phyloP scores from a whole-genome alignment of 2,888 invertebrate genomes.

The Chalcosyrphus nemorum region DNA sequence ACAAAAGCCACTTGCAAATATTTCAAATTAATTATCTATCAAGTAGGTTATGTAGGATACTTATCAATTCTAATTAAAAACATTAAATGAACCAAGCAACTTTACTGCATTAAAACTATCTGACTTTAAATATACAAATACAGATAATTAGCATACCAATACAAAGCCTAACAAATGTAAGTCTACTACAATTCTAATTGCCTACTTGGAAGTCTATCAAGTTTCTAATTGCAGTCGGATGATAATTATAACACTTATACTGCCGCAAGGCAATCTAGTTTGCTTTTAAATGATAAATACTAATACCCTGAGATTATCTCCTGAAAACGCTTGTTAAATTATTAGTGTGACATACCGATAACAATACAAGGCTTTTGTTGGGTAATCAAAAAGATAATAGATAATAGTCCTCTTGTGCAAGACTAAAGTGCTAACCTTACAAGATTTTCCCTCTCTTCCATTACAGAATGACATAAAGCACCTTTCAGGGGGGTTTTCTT shows the following conservation, averaged over 20 bases:
- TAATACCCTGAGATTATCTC: neutral
- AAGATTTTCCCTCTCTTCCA: neutral
- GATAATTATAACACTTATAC: neutral
- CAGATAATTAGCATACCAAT: neutral
- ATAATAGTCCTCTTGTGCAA: slow-evolving; percentile 1
- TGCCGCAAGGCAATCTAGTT: neutral
- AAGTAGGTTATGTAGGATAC: too few relatives aligned
- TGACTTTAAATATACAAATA: neutral
- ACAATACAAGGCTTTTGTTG: neutral
- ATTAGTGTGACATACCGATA: neutral
- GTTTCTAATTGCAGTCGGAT: neutral
- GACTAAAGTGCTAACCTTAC: neutral
- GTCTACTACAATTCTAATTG: neutral
- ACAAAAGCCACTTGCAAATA: too few relatives aligned
- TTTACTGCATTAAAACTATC: neutral
- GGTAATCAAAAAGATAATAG: neutral
- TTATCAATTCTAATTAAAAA: too few relatives aligned
- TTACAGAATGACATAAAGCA: slow-evolving; percentile 2
- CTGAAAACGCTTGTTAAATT: neutral
- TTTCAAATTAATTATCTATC: too few relatives aligned
- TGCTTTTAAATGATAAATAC: neutral
- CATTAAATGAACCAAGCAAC: neutral
- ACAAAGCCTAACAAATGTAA: neutral
- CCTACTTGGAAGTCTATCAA: neutral
- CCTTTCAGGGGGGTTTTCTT: neutral